Conservation (phyloP, 2,888 invertebrate species). For the Cerceris ruficornis region DNA sequence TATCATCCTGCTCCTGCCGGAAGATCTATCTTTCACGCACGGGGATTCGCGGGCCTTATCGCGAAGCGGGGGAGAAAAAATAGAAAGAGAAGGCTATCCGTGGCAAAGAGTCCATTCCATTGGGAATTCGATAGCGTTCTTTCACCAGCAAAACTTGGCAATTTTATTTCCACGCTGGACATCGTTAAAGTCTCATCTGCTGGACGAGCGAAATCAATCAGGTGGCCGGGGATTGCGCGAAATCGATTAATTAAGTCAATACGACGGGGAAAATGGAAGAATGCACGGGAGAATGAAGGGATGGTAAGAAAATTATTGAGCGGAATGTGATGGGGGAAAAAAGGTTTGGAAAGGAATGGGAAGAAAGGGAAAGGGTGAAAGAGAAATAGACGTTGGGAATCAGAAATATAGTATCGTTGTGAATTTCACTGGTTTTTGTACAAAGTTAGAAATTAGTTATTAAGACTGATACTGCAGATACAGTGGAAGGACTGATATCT, state of each 20-base stretch:
- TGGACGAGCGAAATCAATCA: slow-evolving; percentile 32
- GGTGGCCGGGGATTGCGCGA: slow-evolving; percentile 1
- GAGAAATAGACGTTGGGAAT: no score
- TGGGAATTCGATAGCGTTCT: slow-evolving; percentile 41
- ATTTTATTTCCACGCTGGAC: slow-evolving; percentile 56
- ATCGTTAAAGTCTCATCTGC: slow-evolving; percentile 46
- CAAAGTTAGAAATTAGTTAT: no score
- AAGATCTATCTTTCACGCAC: slow-evolving; percentile 35
- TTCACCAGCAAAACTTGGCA: slow-evolving; percentile 34
- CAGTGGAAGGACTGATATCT: no score
- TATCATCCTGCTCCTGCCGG: slow-evolving; percentile 37
- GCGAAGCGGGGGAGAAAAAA: slow-evolving; percentile 24
- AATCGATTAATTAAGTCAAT: slow-evolving; percentile 58
- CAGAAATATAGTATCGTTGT: no score
- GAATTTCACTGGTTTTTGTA: no score
- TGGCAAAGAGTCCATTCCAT: slow-evolving; percentile 24
- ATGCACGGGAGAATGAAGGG: neutral
- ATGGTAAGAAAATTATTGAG: slow-evolving; percentile 51
- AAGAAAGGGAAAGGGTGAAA: no score
- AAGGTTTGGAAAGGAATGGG: slow-evolving; percentile 3
- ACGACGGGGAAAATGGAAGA: slow-evolving; percentile 29
- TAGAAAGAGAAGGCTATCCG: no score
- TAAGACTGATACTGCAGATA: no score
- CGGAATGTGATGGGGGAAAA: slow-evolving; percentile 26
- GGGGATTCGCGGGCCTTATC: slow-evolving; percentile 17